A percentile compares a stretch with the other conserved stretches of the same genome.
Conservation (phyloP, 2,113 vertebrate species). For the Conger conger region DNA sequence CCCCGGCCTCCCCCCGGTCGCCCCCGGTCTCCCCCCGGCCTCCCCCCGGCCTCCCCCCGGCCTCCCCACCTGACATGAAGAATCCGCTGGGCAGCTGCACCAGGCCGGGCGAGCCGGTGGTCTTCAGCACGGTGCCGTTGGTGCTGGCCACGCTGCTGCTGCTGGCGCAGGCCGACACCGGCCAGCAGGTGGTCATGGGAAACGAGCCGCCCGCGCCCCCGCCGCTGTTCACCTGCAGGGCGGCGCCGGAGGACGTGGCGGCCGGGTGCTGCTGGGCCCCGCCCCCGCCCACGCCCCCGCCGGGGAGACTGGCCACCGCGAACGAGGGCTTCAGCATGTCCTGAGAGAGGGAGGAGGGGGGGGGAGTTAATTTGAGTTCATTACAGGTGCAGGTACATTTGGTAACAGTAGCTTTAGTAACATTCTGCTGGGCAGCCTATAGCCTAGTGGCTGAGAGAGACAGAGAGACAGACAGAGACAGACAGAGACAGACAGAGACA, state of each 20-base stretch:
- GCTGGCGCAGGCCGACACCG: slow-evolving; percentile 83
- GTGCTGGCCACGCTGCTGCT: slow-evolving; percentile 79
- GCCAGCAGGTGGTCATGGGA: slow-evolving; percentile 97
- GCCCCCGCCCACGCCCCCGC: slow-evolving; percentile 78
- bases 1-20: too few species aligned
- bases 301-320: slow-evolving; percentile 91
- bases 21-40: too few species aligned
- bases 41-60: too few species aligned
- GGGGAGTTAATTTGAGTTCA: too few species aligned
- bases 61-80: slow-evolving; percentile 96
- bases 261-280: slow-evolving; percentile 83
- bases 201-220: too few species aligned
- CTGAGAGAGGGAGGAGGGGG: slow-evolving; percentile 53
- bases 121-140: slow-evolving; percentile 94
- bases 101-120: slow-evolving; percentile 78
- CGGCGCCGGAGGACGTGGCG: slow-evolving; percentile 90
- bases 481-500: too few species aligned
- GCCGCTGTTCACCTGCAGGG: slow-evolving; percentile 96
- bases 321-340: slow-evolving; percentile 91
- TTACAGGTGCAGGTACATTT: too few species aligned
- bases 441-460: too few species aligned
- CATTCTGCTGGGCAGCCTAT: too few species aligned
- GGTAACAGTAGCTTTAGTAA: too few species aligned
- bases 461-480: too few species aligned
- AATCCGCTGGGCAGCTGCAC: slow-evolving; percentile 94